Evolutionary conservation across 2,888 invertebrate genomes (phyloP).

Genomic region (Sarcophaga subvicina): DNA sequence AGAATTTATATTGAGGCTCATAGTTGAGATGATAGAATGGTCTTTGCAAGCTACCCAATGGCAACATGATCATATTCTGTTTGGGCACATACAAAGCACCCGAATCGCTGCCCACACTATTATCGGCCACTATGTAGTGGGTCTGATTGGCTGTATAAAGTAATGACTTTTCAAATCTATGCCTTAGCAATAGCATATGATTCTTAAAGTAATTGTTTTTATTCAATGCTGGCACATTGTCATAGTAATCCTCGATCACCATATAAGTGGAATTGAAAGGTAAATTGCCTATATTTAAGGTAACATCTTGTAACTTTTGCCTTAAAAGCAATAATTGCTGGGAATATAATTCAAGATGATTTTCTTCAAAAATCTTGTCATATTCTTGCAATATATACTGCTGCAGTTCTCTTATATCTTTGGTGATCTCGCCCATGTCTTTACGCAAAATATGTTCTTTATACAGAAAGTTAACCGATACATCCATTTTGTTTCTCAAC

Average conservation of each 20-base stretch:
- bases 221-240: slow-evolving; percentile 17
- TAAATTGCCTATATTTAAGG: slow-evolving; percentile 77
- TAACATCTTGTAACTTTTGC: slow-evolving; percentile 71
- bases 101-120: slow-evolving; percentile 68
- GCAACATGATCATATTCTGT: slow-evolving; percentile 75
- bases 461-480: slow-evolving; percentile 73
- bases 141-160: background rate
- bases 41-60: slow-evolving; percentile 73
- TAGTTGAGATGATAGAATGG: slow-evolving; percentile 72
- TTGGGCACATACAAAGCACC: slow-evolving; percentile 73
- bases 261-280: slow-evolving; percentile 63
- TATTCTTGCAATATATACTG: slow-evolving; percentile 4
- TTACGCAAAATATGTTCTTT: background rate
- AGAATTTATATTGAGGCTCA: slow-evolving; percentile 71
- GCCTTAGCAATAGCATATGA: slow-evolving; percentile 49
- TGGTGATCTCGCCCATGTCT: slow-evolving; percentile 28
- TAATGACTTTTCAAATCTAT: slow-evolving; percentile 26
- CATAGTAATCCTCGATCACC: slow-evolving; percentile 70
- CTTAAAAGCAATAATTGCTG: slow-evolving; percentile 54
- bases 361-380: background rate
- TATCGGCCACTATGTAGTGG: slow-evolving; percentile 19
- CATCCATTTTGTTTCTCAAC: slow-evolving; percentile 76
- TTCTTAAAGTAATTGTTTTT: slow-evolving; percentile 62
- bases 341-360: background rate
- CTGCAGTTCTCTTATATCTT: too few species aligned